A percentile compares a stretch with the other conserved stretches of the same genome.
phyloP scores from a whole-genome alignment of 1,140 invertebrate species.

The Cotesia vestalis region DNA sequence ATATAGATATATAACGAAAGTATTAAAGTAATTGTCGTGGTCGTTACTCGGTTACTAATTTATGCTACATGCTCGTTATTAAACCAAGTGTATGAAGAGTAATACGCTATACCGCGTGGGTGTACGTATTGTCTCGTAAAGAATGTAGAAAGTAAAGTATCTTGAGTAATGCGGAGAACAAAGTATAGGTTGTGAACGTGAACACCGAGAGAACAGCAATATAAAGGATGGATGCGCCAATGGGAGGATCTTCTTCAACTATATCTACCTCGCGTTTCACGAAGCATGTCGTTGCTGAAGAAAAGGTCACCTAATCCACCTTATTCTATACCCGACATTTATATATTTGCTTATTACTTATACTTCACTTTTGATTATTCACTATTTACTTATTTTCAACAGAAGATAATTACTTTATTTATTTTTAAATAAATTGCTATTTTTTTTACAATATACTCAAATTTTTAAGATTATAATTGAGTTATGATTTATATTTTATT shows the following conservation, averaged over 20 bases:
- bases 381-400: too few species aligned
- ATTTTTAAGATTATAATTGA: too few species aligned
- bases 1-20: slow-evolving; percentile 1
- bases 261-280: slow-evolving; percentile 17
- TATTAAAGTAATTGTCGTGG: background rate
- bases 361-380: too few species aligned
- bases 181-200: slow-evolving; percentile 50
- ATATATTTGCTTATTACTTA: background rate
- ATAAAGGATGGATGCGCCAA: slow-evolving; percentile 35
- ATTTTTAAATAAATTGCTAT: too few species aligned
- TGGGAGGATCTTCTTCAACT: slow-evolving; percentile 22
- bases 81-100: slow-evolving; percentile 26
- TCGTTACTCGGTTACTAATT: slow-evolving; percentile 28
- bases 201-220: slow-evolving; percentile 26
- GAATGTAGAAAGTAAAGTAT: slow-evolving; percentile 66
- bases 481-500: too few species aligned
- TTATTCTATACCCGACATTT: slow-evolving; percentile 26
- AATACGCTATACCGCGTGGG: slow-evolving; percentile 48
- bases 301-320: slow-evolving; percentile 34
- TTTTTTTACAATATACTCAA: too few species aligned
- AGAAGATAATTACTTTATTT: too few species aligned
- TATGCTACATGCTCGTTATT: slow-evolving; percentile 32
- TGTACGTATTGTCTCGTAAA: slow-evolving; percentile 60
- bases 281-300: slow-evolving; percentile 29
- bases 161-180: slow-evolving; percentile 55